These are phyloP conservation scores for Acipenser transmontanus DNA, from an alignment of 2,797 vertebrate genomes.

Conservation along the genomic window DNA sequence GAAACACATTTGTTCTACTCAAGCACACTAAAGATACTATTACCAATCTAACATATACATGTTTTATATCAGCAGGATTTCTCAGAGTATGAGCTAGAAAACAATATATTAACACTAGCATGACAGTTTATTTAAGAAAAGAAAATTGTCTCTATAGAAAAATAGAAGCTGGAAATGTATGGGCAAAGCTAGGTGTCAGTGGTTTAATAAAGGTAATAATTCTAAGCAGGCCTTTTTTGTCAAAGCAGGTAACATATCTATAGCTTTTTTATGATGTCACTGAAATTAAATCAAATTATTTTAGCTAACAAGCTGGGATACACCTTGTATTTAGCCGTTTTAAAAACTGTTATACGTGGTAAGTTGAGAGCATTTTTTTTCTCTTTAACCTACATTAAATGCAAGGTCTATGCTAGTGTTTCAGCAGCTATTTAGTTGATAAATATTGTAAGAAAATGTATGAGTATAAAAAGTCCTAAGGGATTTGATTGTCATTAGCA, in stretches of 20 bases:
- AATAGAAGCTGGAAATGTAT: constrained; percentile 84
- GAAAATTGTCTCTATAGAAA: constrained; percentile 99
- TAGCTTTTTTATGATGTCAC: constrained; percentile 72
- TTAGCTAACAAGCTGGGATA: constrained; percentile 68
- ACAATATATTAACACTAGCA: constrained; percentile 99
- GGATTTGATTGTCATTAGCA: constrained; percentile 33
- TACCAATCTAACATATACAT: constrained; percentile 99
- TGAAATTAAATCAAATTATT: constrained; percentile 50
- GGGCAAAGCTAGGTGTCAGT: constrained; percentile 80
- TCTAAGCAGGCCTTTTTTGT: constrained; percentile 75
- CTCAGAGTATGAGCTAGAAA: constrained; percentile 77
- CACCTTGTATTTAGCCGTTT: constrained; percentile 54
- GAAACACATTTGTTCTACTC: constrained; percentile 99
- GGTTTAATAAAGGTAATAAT: constrained; percentile 95
- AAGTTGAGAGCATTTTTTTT: constrained; percentile 34
- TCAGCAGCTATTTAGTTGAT: constrained; percentile 24
- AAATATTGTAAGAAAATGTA: constrained; percentile 30
- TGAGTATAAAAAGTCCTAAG: constrained; percentile 31
- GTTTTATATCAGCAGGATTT: constrained; percentile 98
- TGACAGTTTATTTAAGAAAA: constrained; percentile 99
- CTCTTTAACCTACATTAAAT: constrained; percentile 31
- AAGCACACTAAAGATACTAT: constrained; percentile 99
- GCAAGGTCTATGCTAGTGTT: constrained; percentile 21
- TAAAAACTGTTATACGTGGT: constrained; percentile 41
- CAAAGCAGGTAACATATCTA: constrained; percentile 71